Evolutionary conservation across 2,888 invertebrate genomes (phyloP), one percentile per base, ranked within the genome.

Genomic region (Eulithis testata): DNA sequence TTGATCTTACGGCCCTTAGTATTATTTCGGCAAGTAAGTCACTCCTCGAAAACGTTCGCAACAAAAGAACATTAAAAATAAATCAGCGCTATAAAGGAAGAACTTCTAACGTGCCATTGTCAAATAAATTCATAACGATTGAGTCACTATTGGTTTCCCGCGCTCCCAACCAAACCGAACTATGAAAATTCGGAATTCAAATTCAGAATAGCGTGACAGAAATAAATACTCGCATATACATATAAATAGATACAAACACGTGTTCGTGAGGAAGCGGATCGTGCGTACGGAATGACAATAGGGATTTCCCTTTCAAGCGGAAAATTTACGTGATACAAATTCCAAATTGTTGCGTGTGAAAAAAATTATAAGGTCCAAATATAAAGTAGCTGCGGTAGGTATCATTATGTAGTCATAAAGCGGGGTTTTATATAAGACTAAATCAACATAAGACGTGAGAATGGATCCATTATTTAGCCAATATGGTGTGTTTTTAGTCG

Each of bases 291-390:
- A 91, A 93, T 92, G 85, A 90, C 92, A 92, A 92, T 92, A 83
- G 82, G 83, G 87, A 89, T 91, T 92, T 92, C 92, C 91, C 91
- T 93, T 91, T 90, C 90, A 82, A 88, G 88, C 88, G 87, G 89
- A 89, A 93, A 91, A 92, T 91, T 91, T 91, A 92, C 92, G 93
- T 93, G 93, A 91, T 91, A 89, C 86, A 91, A 89, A 93, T 91
- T 87, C 88, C 84, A 89, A 91, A 88, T 77, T 79, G 84, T 88
- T 77, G 90, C 91, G 89, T 93, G 92, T 91, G 91, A 92, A 92
- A 91, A 89, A 90, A 89, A 87, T 81, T 85, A 84, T 83, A 81
- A 85, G 87, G 86, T 87, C 88, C 87, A 87, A 90, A 90, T 87
- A 89, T 87, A 87, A 85, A 88, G 84, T 87, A 87, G 80, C 90